A percentile compares a stretch with the other conserved stretches of the same genome.
These are phyloP conservation scores for Xiphophorus birchmanni DNA, from an alignment of 2,797 vertebrate genomes.

Conservation along the genomic window DNA sequence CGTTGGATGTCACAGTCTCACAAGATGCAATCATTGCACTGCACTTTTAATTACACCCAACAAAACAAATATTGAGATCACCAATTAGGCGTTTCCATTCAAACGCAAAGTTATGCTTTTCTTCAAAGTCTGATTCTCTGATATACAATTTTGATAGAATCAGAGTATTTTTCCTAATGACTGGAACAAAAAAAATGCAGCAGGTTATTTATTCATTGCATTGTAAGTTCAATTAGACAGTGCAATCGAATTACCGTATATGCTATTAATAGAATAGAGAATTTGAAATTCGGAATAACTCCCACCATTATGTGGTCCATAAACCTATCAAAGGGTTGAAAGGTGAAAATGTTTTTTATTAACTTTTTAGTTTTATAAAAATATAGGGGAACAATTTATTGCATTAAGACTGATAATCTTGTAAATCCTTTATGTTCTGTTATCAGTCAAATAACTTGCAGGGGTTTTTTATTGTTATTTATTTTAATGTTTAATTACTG, in stretches of 20 bases:
- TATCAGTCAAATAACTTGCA: neutral
- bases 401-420: neutral
- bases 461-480: neutral
- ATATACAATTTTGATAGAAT: neutral
- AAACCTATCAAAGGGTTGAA: neutral
- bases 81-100: neutral
- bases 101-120: neutral
- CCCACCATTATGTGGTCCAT: no score
- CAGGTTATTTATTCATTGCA: neutral
- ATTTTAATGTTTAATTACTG: neutral
- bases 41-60: neutral
- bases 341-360: neutral
- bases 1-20: neutral
- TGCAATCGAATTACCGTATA: neutral
- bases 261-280: neutral
- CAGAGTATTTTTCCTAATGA: neutral
- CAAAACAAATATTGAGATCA: neutral
- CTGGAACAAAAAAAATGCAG: neutral
- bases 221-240: no score
- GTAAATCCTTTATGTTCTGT: neutral
- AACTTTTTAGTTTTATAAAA: neutral
- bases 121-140: neutral
- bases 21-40: neutral
- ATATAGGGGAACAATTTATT: neutral
- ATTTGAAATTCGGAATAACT: neutral